These are phyloP conservation scores for Lomographa bimaculata DNA, from an alignment of 2,888 invertebrate genomes.

Conservation along the genomic window DNA sequence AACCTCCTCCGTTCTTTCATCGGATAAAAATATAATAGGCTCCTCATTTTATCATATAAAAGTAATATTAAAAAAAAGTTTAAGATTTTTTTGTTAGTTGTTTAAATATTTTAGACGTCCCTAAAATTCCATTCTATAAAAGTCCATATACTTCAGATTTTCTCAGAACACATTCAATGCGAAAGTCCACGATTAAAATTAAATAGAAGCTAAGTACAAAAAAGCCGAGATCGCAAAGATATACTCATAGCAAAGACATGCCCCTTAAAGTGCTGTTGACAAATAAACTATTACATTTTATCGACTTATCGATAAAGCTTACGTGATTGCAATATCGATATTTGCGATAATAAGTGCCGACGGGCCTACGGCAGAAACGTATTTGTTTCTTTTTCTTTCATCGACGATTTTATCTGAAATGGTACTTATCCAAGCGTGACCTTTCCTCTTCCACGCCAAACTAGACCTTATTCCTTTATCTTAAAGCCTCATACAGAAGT, in stretches of 20 bases:
- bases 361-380: constrained; percentile 18
- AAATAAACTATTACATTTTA: constrained; percentile 24
- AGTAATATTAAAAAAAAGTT: no score
- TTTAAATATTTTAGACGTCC: no score
- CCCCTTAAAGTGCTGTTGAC: constrained; percentile 21
- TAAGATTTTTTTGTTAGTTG: no score
- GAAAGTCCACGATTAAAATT: no score
- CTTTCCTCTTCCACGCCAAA: constrained; percentile 12
- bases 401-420: constrained; percentile 26
- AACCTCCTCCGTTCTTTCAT: no score
- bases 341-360: constrained; percentile 29
- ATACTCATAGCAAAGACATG: constrained; percentile 19
- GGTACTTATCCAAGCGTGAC: constrained; percentile 21
- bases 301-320: constrained; percentile 28
- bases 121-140: no score
- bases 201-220: constrained; percentile 10
- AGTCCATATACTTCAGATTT: no score
- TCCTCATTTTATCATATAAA: no score
- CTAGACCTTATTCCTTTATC: constrained; percentile 6
- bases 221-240: constrained; percentile 15
- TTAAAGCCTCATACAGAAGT: constrained; percentile 15
- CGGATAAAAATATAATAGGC: no score
- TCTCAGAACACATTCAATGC: no score
- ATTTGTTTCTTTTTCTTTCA: constrained; percentile 25
- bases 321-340: constrained; percentile 38